A percentile compares a stretch with the other conserved stretches of the same genome.
phyloP scores from a whole-genome alignment of 2,888 invertebrate species.

The Oasisia sp. region DNA sequence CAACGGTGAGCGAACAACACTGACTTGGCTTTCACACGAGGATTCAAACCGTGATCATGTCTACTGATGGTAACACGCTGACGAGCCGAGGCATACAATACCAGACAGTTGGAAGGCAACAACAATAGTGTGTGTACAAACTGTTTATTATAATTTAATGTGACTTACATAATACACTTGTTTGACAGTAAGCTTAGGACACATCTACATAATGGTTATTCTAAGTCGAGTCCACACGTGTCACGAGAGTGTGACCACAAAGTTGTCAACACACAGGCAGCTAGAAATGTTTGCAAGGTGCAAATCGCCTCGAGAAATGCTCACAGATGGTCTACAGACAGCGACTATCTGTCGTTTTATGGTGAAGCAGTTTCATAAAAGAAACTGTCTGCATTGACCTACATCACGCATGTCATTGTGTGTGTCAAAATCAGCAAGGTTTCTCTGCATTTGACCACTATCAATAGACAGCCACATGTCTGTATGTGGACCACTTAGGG shows the following conservation, averaged over 20 bases:
- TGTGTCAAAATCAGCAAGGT: not conserved
- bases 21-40: too few relatives aligned
- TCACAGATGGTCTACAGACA: not conserved
- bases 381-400: not conserved
- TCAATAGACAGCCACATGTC: not conserved
- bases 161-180: conserved; percentile 4
- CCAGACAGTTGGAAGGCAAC: not conserved
- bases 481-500: not conserved
- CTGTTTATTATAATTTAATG: conserved; percentile 6
- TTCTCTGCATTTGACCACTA: not conserved
- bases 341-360: too few relatives aligned
- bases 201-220: not conserved
- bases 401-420: not conserved
- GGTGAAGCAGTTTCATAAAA: not conserved
- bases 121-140: not conserved
- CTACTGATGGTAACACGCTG: not conserved
- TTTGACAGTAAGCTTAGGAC: not conserved
- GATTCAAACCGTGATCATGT: too few relatives aligned
- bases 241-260: not conserved
- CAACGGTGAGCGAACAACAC: too few relatives aligned
- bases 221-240: not conserved
- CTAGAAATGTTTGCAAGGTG: not conserved
- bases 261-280: not conserved
- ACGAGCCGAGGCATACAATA: not conserved
- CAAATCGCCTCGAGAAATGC: not conserved